phyloP scores from a whole-genome alignment of 2,113 vertebrate species.

The Hyaena hyaena region DNA sequence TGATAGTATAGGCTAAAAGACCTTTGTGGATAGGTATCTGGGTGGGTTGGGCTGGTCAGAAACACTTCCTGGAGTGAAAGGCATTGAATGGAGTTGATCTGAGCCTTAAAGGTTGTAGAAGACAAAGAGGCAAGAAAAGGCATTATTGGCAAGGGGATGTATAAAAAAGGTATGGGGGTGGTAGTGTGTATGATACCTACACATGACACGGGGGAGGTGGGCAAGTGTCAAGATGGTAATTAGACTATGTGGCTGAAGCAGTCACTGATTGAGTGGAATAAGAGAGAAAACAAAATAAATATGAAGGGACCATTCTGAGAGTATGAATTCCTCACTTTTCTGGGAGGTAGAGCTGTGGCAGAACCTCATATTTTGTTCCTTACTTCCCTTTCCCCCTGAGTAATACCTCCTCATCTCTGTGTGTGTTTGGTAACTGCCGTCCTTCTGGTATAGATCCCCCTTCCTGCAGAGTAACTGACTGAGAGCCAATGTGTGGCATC shows the following conservation, averaged over 20 bases:
- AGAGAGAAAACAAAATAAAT: background rate
- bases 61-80: background rate
- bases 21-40: background rate
- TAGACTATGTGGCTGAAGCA: background rate
- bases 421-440: background rate
- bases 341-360: background rate
- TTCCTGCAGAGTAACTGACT: background rate
- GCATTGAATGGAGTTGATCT: background rate
- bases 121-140: background rate
- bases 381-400: too few species aligned
- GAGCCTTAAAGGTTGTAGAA: background rate
- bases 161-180: background rate
- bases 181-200: fast-evolving
- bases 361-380: background rate
- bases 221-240: too few species aligned
- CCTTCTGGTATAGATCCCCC: too few species aligned
- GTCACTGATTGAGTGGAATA: too few species aligned
- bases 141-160: background rate
- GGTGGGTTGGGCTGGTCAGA: background rate
- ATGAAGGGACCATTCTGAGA: background rate
- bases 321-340: background rate
- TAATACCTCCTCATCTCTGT: background rate
- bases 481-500: fast-evolving
- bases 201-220: too few species aligned
- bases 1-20: background rate